Percentiles rank a stretch among this genome's conserved stretches.
Evolutionary conservation across 2,888 invertebrate species (phyloP).

Genomic region (Halictus quadricinctus): DNA sequence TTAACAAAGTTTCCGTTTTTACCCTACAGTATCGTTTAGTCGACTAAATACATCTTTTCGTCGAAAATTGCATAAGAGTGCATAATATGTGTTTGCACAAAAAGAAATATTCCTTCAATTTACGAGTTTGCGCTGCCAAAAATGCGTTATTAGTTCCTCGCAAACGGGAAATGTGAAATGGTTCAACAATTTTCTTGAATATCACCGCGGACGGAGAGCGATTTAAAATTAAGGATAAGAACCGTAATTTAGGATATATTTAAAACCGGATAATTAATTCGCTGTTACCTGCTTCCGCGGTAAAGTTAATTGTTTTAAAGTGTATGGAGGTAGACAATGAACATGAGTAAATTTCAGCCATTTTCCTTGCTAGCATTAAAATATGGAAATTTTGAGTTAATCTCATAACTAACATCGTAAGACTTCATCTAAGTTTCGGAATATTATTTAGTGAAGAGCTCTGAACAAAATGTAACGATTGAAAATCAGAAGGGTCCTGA

Average conservation of each 20-base stretch:
- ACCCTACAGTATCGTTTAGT: too few species aligned
- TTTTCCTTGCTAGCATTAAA: background rate
- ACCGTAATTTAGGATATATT: background rate
- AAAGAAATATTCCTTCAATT: background rate
- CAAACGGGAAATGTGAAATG: background rate
- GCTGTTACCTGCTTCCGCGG: background rate
- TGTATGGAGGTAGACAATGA: background rate
- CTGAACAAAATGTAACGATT: background rate
- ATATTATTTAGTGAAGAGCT: background rate
- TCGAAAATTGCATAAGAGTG: background rate
- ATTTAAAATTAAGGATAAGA: background rate
- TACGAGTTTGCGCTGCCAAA: too few species aligned
- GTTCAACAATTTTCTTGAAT: background rate
- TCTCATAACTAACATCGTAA: background rate
- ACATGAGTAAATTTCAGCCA: background rate
- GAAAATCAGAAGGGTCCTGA: background rate
- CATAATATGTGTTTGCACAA: background rate
- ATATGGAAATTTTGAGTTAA: slow-evolving; percentile 7
- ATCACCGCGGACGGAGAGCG: background rate
- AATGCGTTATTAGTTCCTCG: background rate
- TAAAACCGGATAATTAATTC: background rate
- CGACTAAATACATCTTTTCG: background rate
- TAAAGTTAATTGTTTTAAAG: background rate
- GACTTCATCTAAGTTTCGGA: slow-evolving; percentile 8
- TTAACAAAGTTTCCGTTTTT: too few species aligned